Percentiles rank a stretch among this genome's conserved stretches.
phyloP scores from a whole-genome alignment of 2,888 invertebrate genomes.

The Coleophora deauratella region DNA sequence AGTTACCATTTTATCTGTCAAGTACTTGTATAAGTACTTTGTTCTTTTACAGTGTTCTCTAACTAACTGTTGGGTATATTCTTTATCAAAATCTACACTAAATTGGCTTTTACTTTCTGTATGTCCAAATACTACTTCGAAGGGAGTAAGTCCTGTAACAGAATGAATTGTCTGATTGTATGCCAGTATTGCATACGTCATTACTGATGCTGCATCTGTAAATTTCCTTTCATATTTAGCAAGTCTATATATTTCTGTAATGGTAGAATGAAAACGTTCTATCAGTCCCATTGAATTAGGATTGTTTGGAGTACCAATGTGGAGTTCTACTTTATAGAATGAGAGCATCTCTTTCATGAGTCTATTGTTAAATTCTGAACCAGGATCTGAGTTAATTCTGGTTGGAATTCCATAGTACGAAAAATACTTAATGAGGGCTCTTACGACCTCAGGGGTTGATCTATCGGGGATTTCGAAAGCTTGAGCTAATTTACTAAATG shows the following conservation, averaged over 20 bases:
- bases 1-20: no score
- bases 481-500: neutral
- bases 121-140: no score
- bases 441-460: no score
- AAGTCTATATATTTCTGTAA: slow-evolving; percentile 14
- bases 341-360: neutral
- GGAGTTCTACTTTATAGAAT: slow-evolving; percentile 14
- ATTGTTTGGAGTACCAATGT: slow-evolving; percentile 11
- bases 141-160: slow-evolving; percentile 17
- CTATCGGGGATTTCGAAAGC: neutral
- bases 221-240: slow-evolving; percentile 15
- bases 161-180: slow-evolving; percentile 22
- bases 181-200: slow-evolving; percentile 21
- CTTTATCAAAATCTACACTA: no score
- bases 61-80: no score
- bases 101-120: no score
- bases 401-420: slow-evolving; percentile 10
- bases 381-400: slow-evolving; percentile 14
- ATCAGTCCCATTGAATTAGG: slow-evolving; percentile 9
- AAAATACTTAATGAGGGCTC: neutral
- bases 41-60: no score
- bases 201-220: slow-evolving; percentile 17
- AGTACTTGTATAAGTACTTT: no score
- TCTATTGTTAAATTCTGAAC: slow-evolving; percentile 11
- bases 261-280: slow-evolving; percentile 13